phyloP scores from a whole-genome alignment of 2,888 invertebrate species.

The Schizaphis graminum region DNA sequence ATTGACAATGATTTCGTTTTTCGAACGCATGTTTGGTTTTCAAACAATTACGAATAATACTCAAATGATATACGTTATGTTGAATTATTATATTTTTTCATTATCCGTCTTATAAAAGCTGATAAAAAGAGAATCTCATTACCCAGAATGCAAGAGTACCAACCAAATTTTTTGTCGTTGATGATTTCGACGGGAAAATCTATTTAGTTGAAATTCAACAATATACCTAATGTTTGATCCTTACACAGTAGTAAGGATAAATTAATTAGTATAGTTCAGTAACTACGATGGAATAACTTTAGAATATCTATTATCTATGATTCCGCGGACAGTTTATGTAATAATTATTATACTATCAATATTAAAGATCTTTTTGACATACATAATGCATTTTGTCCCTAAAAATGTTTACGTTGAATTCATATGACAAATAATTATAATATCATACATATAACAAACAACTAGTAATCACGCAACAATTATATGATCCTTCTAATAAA shows the following conservation, averaged over 20 bases:
- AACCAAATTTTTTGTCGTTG: neutral
- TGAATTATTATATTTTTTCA: neutral
- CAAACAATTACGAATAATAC: neutral
- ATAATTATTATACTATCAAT: neutral
- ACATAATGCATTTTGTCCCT: neutral
- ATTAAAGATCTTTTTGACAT: neutral
- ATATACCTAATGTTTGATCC: constrained; percentile 25
- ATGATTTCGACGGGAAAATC: neutral
- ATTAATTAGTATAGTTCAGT: neutral
- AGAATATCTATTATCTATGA: neutral
- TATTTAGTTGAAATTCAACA: neutral
- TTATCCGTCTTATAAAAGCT: neutral
- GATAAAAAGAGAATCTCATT: neutral
- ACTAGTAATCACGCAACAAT: neutral
- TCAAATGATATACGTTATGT: neutral
- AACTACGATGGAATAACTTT: neutral
- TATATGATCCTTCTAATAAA: neutral
- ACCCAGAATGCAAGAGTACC: neutral
- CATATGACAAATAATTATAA: neutral
- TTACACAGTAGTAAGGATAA: neutral
- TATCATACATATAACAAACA: neutral
- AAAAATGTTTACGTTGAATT: neutral
- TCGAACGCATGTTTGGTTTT: neutral
- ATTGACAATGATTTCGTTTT: neutral
- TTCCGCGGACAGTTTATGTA: neutral